Evolutionary conservation across 2,888 invertebrate genomes (phyloP).

Genomic region (Sipha maydis): DNA sequence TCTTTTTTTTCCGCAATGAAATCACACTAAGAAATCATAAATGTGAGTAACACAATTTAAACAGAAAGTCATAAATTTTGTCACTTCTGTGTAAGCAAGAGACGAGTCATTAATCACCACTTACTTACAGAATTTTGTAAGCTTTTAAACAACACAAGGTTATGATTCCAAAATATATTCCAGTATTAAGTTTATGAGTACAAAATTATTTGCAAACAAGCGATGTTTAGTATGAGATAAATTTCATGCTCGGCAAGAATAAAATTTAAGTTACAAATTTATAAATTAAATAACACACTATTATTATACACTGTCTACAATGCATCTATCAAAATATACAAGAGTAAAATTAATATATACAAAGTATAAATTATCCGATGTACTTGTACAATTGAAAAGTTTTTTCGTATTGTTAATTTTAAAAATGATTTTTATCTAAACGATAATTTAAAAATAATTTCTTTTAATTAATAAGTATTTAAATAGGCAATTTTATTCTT

Average conservation of each 20-base stretch:
- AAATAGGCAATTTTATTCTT: too few relatives aligned
- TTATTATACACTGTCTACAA: too few relatives aligned
- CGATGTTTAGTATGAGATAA: neutral
- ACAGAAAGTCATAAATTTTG: neutral
- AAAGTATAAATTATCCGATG: too few relatives aligned
- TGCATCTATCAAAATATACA: too few relatives aligned
- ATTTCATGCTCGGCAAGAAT: neutral
- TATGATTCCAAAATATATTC: neutral
- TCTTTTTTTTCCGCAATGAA: neutral
- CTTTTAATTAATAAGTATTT: too few relatives aligned
- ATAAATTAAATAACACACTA: neutral
- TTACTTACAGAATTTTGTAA: conserved; percentile 10
- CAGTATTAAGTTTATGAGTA: neutral
- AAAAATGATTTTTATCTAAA: too few relatives aligned
- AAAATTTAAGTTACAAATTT: neutral
- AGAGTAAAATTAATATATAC: too few relatives aligned
- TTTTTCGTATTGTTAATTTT: too few relatives aligned
- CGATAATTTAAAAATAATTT: too few relatives aligned
- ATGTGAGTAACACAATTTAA: neutral
- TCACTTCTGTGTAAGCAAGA: neutral
- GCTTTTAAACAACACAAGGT: neutral
- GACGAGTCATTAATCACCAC: conserved; percentile 23
- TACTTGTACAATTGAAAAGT: too few relatives aligned
- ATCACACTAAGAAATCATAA: neutral
- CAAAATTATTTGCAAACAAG: neutral